Evolutionary conservation across 1,140 invertebrate genomes (phyloP).

Genomic region (Eufriesea mexicana): DNA sequence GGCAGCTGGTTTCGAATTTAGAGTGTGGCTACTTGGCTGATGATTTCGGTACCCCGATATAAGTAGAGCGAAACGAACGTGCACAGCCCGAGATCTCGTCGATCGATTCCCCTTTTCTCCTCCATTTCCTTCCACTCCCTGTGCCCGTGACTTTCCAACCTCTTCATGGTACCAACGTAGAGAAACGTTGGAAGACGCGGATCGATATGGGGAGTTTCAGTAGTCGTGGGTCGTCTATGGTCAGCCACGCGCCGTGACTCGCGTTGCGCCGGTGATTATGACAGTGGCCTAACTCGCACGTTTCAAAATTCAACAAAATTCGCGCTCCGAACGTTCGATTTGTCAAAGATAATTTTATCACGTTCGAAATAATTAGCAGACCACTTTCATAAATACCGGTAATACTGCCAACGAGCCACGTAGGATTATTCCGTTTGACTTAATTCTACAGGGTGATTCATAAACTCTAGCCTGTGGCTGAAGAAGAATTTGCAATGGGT

Average conservation of each 20-base stretch:
- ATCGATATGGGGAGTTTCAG: neutral
- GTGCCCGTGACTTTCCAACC: neutral
- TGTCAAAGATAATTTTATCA: no score
- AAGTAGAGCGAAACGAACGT: constrained; percentile 41
- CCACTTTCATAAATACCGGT: no score
- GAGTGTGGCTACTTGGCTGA: constrained; percentile 77
- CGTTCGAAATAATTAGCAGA: no score
- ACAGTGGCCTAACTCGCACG: no score
- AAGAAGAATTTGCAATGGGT: no score
- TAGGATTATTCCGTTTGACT: no score
- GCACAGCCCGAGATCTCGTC: constrained; percentile 30
- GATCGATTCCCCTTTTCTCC: neutral
- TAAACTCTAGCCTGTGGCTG: no score
- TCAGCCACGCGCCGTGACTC: neutral
- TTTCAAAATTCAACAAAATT: no score
- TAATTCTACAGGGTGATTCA: no score
- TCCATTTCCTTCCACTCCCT: neutral
- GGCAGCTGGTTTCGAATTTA: constrained; percentile 79
- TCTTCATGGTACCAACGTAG: neutral
- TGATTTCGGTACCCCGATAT: constrained; percentile 68
- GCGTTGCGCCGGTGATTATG: no score
- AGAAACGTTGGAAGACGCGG: neutral
- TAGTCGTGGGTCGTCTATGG: neutral
- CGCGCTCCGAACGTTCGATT: no score
- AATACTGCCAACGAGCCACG: no score